A percentile compares a stretch with the other conserved stretches of the same genome.
Conservation (phyloP, 2,888 invertebrate species). For the Idaea dimidiata region DNA sequence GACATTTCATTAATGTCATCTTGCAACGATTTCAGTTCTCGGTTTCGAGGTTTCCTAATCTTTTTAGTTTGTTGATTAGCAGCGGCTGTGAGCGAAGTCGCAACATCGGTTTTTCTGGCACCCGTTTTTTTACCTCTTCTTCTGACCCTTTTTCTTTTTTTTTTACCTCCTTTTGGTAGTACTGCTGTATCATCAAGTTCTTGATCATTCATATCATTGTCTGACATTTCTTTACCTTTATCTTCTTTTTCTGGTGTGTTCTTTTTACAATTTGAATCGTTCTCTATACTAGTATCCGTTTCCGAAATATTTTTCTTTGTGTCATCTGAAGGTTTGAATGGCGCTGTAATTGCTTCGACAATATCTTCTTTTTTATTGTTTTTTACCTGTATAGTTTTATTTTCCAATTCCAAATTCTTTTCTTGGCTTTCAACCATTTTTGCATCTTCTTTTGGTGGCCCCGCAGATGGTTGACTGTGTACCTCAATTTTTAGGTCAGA, state of each 20-base stretch:
- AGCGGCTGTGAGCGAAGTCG: conserved; percentile 17
- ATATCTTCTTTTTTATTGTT: background rate
- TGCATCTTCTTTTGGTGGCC: background rate
- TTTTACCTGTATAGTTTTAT: background rate
- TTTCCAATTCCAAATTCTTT: background rate
- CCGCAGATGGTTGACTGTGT: background rate
- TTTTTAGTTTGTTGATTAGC: conserved; percentile 5
- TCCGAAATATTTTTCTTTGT: conserved; percentile 14
- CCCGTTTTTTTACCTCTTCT: conserved; percentile 11
- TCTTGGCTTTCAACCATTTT: background rate
- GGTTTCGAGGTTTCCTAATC: conserved; percentile 43
- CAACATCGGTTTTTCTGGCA: conserved; percentile 29
- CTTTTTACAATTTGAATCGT: conserved; percentile 10
- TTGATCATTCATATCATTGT: background rate
- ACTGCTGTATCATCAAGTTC: background rate
- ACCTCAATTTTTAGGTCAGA: background rate
- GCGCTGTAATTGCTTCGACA: background rate
- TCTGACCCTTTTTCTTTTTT: conserved; percentile 7
- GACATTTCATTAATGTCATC: conserved; percentile 87
- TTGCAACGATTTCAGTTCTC: conserved; percentile 83
- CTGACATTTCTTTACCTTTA: background rate
- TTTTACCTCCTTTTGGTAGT: conserved; percentile 1
- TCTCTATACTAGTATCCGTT: conserved; percentile 11
- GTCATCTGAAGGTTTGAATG: conserved; percentile 2
- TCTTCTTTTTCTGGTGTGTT: background rate